phyloP scores from a whole-genome alignment of 2,113 vertebrate genomes.

The Tetrax tetrax region DNA sequence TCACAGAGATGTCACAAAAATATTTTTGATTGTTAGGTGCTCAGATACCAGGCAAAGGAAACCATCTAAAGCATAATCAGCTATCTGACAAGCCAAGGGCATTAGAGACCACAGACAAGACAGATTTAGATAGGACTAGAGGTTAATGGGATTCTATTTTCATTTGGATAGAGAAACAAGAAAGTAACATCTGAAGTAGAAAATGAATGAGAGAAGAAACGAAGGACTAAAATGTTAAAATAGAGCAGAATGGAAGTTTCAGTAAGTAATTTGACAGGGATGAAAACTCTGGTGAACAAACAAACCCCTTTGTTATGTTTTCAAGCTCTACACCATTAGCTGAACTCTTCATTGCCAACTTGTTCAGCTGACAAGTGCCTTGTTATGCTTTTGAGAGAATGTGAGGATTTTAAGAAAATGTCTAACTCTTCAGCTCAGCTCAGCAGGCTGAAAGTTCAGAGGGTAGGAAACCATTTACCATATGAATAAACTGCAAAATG shows the following conservation, averaged over 20 bases:
- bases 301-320: neutral
- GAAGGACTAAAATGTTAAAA: constrained; percentile 1
- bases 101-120: neutral
- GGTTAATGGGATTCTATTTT: neutral
- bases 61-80: neutral
- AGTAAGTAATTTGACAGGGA: neutral
- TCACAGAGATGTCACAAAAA: neutral
- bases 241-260: neutral
- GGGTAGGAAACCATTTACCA: constrained; percentile 62
- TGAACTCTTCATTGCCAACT: constrained; percentile 18
- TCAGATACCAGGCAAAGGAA: neutral
- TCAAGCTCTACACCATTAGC: neutral
- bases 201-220: neutral
- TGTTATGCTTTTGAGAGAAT: constrained; percentile 9
- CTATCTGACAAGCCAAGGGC: neutral
- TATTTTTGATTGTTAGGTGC: neutral
- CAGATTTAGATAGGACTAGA: neutral
- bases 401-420: constrained; percentile 45
- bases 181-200: neutral
- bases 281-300: constrained; percentile 33
- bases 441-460: constrained; percentile 70
- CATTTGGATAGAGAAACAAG: neutral
- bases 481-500: constrained; percentile 67
- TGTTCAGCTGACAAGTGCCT: constrained; percentile 41
- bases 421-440: constrained; percentile 51